Evolutionary conservation across 2,113 vertebrate species (phyloP), one percentile per base, ranked within the genome.

Genomic region (Nycticryphes semicollaris): DNA sequence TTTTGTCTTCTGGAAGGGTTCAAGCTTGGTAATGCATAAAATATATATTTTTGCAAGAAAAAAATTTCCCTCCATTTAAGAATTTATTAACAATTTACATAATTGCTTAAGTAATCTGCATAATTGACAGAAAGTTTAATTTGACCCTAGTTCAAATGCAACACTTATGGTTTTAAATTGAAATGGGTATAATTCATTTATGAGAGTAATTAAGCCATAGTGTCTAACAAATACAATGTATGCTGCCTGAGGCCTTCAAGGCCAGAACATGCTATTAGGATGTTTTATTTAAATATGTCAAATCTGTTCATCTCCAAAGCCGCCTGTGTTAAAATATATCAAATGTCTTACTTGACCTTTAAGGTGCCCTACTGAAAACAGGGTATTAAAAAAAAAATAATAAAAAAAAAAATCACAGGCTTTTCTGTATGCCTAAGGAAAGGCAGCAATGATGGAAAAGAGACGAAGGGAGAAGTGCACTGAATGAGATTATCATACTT

Each of bases 131-230:
- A 97, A 98, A 98, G 97, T 98, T 98, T 98, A 98, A 98, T 98
- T 97, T 98, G 98, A 98, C 98, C 98, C 95, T 89, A 91, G 98
- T 98, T 98, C 97, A 98, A 98, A 98, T 98, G 97, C 97, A 98
- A 98, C 98, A 98, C 98, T 98, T 98, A 98, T 67, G 97, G 97
- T 98, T 98, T 98, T 98, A 98, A 98, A 98, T 98, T 98, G 98
- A 98, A 98, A 98, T 97, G 96, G 97, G 96, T 98, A 98, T 99
- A 97, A 99, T 98, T 99, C 98, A 98, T 99, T 99, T 98, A 99
- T 98, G 98, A 98, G 97, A 98, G 98, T 98, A 99, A 98, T 98
- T 99, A 98, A 98, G 98, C 97, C 96, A 93, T 95, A 96, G 97
- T 98, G 98, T 98, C 98, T 98, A 98, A 98, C 98, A 98, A 98